A percentile compares a stretch with the other conserved stretches of the same genome.
These are phyloP conservation scores for Zosterops borbonicus DNA, from an alignment of 2,113 vertebrate genomes.

Conservation along the genomic window DNA sequence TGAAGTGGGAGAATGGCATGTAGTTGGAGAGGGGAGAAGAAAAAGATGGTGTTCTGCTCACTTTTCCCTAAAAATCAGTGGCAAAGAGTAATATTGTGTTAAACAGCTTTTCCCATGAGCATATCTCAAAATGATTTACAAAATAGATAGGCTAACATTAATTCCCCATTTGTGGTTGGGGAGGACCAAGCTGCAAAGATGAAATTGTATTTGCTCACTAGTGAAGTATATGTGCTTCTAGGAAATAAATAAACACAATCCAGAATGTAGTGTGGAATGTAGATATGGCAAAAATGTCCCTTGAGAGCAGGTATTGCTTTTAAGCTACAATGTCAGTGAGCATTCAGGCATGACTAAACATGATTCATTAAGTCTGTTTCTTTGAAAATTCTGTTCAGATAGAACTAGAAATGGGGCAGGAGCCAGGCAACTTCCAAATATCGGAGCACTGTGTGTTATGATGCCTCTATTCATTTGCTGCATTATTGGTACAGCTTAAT, in stretches of 20 bases:
- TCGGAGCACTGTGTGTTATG: not conserved
- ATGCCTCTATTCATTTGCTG: not conserved
- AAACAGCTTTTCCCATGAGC: not conserved
- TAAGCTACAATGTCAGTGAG: not conserved
- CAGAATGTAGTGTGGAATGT: not conserved
- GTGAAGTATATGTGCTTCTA: not conserved
- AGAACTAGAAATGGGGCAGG: not conserved
- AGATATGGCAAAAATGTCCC: not conserved
- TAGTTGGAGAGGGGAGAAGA: not conserved
- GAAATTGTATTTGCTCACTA: not conserved
- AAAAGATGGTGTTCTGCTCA: not conserved
- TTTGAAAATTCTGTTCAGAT: not conserved
- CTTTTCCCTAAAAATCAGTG: not conserved
- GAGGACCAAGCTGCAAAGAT: not conserved
- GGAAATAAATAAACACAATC: not conserved
- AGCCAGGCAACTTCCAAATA: not conserved
- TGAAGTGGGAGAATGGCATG: not conserved
- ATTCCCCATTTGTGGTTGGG: not conserved
- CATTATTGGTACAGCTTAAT: not conserved
- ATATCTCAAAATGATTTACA: not conserved
- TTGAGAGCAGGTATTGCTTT: not conserved
- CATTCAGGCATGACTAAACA: not conserved
- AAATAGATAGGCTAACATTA: not conserved
- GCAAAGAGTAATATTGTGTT: not conserved
- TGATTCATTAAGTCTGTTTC: slow-evolving; percentile 17